Base-by-base conservation (phyloP, 2,888 invertebrate species). In the Phorcus lineatus region DNA sequence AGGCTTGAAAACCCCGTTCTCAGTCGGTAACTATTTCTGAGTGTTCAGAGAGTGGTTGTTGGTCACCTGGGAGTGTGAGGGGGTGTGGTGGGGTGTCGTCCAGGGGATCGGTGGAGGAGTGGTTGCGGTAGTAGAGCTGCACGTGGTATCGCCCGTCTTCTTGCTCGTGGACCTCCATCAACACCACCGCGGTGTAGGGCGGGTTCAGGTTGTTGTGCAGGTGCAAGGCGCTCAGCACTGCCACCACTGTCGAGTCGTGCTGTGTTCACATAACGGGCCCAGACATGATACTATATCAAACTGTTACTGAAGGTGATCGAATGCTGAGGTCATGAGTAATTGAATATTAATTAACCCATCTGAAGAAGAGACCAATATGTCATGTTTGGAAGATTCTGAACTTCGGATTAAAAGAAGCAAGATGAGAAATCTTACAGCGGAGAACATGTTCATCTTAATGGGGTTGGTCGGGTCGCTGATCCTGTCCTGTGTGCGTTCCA, bases 181-280 rank as follows among this genome's bases (percentile, higher is more conserved):
- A 91, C 53, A 97, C 92, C 2, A 96, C 95, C 0, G 96, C 94
- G 0, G 96, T 96, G 92, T 96, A 96, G 77, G 95, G 96, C 0
- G 97, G 97, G 57, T 79, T 81, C 22, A 95, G 88, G 74, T 96
- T 95, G 76, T 92, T 86, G 0, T 94, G 97, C n/a, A 97, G 86
- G 16, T 95, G 95, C 31, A 97, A 92, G 0, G 96, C 94, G 91
- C 95, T 96, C 0, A 97, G 94, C 53, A 97, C 88, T 88, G 95
- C 96, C 0, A 96, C 96, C 17, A 98, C 93, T 0, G 96, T 97
- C 0, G 95, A 95, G 91, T 98, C 97, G 89, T 98, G 97, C 80
- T 95, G 89, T 1, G 28, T 17, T 2, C 7, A 36, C 36, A 36
- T 2, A 36, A 36, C 36, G 7, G 36, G 2, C 2, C 7, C 36